A percentile compares a stretch with the other conserved stretches of the same genome.
These are phyloP conservation scores for Nymphalis polychloros DNA, from an alignment of 2,888 invertebrate genomes.

Conservation along the genomic window DNA sequence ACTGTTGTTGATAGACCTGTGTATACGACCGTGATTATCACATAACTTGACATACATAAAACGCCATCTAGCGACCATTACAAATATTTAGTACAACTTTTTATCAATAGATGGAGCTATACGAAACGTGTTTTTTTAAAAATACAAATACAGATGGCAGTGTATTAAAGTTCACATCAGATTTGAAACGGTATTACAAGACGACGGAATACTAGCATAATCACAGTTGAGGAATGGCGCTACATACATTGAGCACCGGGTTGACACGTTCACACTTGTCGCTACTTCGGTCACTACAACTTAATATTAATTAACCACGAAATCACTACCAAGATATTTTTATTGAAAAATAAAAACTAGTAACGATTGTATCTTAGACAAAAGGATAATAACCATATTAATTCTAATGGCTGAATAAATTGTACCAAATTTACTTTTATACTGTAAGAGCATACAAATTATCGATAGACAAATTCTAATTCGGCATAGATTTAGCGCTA, in stretches of 20 bases:
- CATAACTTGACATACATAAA: not conserved
- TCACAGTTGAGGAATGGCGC: slow-evolving; percentile 18
- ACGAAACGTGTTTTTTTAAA: not conserved
- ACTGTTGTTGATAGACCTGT: too few species aligned
- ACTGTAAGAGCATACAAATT: too few species aligned
- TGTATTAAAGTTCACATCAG: slow-evolving; percentile 7
- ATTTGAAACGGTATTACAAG: not conserved
- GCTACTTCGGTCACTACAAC: not conserved
- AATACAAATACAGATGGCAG: slow-evolving; percentile 1
- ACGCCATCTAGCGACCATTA: not conserved
- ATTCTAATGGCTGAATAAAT: too few species aligned
- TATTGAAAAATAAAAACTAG: too few species aligned
- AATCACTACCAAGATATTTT: not conserved
- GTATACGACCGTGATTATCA: too few species aligned
- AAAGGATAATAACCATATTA: too few species aligned
- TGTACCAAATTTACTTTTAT: too few species aligned
- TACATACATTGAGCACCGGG: slow-evolving; percentile 7
- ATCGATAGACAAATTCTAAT: too few species aligned
- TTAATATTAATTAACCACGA: not conserved
- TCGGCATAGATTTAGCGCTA: too few species aligned
- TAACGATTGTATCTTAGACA: too few species aligned
- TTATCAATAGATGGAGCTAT: slow-evolving; percentile 5
- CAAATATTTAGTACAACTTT: not conserved
- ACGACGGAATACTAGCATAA: slow-evolving; percentile 9
- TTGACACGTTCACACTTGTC: not conserved